Conservation (phyloP, 2,888 invertebrate genomes). For the Oligia fasciuncula region DNA sequence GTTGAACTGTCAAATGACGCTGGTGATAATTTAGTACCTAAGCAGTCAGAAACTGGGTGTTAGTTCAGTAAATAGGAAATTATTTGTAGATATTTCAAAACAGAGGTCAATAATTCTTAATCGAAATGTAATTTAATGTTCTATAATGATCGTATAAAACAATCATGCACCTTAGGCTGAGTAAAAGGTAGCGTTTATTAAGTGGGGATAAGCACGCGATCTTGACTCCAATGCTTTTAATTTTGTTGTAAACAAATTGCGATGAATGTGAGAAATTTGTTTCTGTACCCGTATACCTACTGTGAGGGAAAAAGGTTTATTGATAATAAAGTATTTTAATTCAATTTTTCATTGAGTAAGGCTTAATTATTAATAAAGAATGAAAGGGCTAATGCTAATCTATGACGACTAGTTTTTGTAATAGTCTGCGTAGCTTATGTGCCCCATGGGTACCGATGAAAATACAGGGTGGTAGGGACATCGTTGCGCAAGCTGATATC, state of each 20-base stretch:
- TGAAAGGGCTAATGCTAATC: not conserved
- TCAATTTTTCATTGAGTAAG: not conserved
- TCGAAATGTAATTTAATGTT: conserved; percentile 47
- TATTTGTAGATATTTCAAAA: conserved; percentile 15
- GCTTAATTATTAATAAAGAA: not conserved
- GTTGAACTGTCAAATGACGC: too few species aligned
- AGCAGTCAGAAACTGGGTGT: too few species aligned
- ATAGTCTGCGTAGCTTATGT: not conserved
- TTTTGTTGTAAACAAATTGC: conserved; percentile 75
- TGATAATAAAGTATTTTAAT: conserved; percentile 6
- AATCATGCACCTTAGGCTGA: conserved; percentile 61
- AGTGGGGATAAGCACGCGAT: conserved; percentile 82
- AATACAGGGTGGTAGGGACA: not conserved
- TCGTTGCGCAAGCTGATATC: too few species aligned
- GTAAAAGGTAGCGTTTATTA: conserved; percentile 82
- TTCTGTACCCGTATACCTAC: conserved; percentile 50
- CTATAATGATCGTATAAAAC: conserved; percentile 62
- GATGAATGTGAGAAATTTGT: conserved; percentile 76
- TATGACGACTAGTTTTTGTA: not conserved
- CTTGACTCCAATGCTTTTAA: conserved; percentile 68
- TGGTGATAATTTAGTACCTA: too few species aligned
- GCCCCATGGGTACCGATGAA: not conserved
- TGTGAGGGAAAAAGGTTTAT: conserved; percentile 28
- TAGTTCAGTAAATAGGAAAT: not conserved
- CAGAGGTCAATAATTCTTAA: conserved; percentile 31